phyloP scores from a whole-genome alignment of 1,140 invertebrate genomes.

The Pteromalus puparum region DNA sequence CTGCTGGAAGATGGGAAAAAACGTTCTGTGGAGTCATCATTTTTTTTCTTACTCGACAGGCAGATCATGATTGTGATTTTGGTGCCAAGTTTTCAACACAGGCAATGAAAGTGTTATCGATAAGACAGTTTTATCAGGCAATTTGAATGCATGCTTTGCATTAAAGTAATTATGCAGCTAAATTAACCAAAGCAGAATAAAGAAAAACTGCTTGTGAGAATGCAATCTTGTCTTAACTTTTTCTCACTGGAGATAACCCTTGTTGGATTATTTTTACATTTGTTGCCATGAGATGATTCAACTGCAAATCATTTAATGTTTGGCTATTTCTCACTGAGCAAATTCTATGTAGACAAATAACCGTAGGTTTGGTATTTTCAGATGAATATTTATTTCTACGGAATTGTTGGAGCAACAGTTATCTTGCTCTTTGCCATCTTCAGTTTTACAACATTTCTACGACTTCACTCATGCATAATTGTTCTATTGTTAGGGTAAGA shows the following conservation, averaged over 20 bases:
- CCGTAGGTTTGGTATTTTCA: constrained; percentile 54
- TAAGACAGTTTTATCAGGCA: not conserved
- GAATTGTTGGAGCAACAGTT: constrained; percentile 67
- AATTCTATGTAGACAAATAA: not conserved
- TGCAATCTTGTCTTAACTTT: not conserved
- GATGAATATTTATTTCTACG: constrained; percentile 72
- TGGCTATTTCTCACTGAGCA: not conserved
- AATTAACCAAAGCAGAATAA: too few relatives aligned
- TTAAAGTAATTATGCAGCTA: too few relatives aligned
- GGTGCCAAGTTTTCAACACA: not conserved
- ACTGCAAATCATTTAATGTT: not conserved
- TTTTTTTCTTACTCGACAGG: not conserved
- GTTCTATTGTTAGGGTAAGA: constrained; percentile 70
- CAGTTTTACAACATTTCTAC: constrained; percentile 67
- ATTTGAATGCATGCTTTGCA: not conserved
- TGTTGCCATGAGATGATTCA: not conserved
- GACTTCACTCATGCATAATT: constrained; percentile 64
- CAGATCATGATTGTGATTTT: not conserved
- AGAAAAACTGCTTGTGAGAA: not conserved
- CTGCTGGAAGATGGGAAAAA: too few relatives aligned
- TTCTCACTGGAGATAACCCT: not conserved
- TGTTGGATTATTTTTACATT: not conserved
- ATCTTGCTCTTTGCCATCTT: constrained; percentile 67
- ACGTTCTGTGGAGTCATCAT: not conserved
- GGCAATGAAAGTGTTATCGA: not conserved